Evolutionary conservation across 2,888 invertebrate genomes (phyloP), one percentile per base, ranked within the genome.

Genomic region (Punctoribates punctum): DNA sequence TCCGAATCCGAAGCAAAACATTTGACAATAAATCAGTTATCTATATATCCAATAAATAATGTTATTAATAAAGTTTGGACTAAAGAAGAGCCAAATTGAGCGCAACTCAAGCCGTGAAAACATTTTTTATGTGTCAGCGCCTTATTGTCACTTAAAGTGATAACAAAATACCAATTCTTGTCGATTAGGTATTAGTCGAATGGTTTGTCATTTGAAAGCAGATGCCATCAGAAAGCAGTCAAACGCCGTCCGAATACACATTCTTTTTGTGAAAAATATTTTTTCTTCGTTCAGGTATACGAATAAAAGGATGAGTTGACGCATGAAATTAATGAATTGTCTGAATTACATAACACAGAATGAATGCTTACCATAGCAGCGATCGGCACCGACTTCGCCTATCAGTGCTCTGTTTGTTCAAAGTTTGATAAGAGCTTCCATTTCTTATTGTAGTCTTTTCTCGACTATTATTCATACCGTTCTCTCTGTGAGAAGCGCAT

Each of bases 281-380:
- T 65, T 48, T 65, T 65, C 25, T 27, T 6, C 17, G 15, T 29
- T 29, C 27, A 65, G 62, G 29, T 29, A 65, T 65, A 6, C 62
- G n/a, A 27, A 65, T 65, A 65, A 65, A 65, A 65, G 62, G 62
- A 65, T 65, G 62, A 65, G 62, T 65, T 65, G 62, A 65, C 62
- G 62, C 62, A 34, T 65, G 62, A 65, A 65, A 65, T 65, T 65
- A 65, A 65, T 65, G 62, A 65, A 65, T 65, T 65, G 62, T 29
- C 29, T 65, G 62, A 65, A 65, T 65, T 65, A 65, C 62, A 65
- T n/a, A 29, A 65, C 29, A 65, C 29, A 13, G 48, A 48, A 8
- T 48, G 48, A 48, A 17, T 17, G 48, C 48, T 17, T 23, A 23
- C 25, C 13, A 65, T 29, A 65, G 25, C 34, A 65, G 13, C 29